Base-by-base conservation (phyloP, 2,113 vertebrate species). In the Notarius lentiginosus region DNA sequence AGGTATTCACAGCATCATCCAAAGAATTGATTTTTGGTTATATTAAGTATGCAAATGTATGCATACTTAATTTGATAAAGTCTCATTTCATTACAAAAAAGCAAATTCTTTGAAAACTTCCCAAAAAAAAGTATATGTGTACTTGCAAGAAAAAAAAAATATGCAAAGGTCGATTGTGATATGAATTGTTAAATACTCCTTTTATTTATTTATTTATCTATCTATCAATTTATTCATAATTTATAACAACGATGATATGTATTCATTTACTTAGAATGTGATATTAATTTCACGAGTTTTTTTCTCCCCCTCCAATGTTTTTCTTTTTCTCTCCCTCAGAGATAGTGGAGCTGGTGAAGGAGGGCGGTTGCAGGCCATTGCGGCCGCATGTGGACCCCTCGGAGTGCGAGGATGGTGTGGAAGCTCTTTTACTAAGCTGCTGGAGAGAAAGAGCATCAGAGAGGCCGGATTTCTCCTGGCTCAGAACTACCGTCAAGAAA, bases 391-490 rank as follows among this genome's bases (percentile, higher is more conserved):
- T 65, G 2, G 91, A 91, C 70, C 4, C 56, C 15, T 55, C 47
- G 0, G 84, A 88, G 79, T 89, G 89, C 30, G 86, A 87, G 10
- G 88, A 90, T 83, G 76, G 65, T 3, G 70, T 90, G 70, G 92
- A 91, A 49, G 58, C 81, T 22, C 86, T 91, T 51, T 75, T 92
- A 85, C 51, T 18, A 7, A 88, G 81, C 77, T 92, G 91, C 84
- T 93, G 91, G 90, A 87, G 58, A 9, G 91, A 93, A 76, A 86
- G 58, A 53, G 82, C 86, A 1, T 56, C 83, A 2, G 91, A 92
- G 41, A 81, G 90, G 61, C 90, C 91, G 0, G 91, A 93, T 27
- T 92, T 92, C 89, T 83, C 83, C n/a, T 79, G 80, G n/a, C 83
- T 92, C n/a, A 87, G 89, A 34, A 53, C 72, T 22, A 65, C 72